phyloP scores from a whole-genome alignment of 64 coral and sea anemone genomes.

The Pocillopora damicornis region DNA sequence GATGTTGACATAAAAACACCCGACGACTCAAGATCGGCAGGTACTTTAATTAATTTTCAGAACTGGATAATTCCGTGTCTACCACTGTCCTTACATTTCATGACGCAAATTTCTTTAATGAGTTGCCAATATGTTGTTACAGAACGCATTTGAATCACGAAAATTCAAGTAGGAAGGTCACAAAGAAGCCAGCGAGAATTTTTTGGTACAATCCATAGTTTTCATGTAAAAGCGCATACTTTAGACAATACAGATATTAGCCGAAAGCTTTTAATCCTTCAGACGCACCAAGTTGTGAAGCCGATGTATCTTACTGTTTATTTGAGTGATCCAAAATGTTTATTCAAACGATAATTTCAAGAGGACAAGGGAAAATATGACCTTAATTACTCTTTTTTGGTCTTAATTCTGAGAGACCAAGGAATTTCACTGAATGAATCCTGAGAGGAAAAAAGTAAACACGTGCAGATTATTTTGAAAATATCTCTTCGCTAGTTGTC shows the following conservation, averaged over 20 bases:
- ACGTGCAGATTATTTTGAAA: not conserved
- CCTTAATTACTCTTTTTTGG: not conserved
- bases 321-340: not conserved
- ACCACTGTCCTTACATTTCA: not conserved
- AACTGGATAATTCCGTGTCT: not conserved
- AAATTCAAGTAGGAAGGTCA: not conserved
- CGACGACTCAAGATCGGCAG: not conserved
- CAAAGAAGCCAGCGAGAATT: not conserved
- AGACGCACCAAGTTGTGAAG: not conserved
- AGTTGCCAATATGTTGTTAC: not conserved
- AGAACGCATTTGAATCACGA: not conserved
- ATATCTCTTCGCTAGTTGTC: not conserved
- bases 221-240: too few relatives aligned
- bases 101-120: not conserved
- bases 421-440: slow-evolving; percentile 13
- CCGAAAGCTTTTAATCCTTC: not conserved
- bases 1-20: not conserved
- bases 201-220: not conserved
- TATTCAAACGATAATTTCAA: slow-evolving; percentile 11
- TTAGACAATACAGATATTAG: too few relatives aligned
- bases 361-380: slow-evolving; percentile 13
- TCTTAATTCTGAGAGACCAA: not conserved
- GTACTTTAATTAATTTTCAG: not conserved
- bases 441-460: not conserved
- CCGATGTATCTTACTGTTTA: not conserved